Evolutionary conservation across 2,113 vertebrate species (phyloP), one percentile per base, ranked within the genome.

Genomic region (human (Homo sapiens)): DNA sequence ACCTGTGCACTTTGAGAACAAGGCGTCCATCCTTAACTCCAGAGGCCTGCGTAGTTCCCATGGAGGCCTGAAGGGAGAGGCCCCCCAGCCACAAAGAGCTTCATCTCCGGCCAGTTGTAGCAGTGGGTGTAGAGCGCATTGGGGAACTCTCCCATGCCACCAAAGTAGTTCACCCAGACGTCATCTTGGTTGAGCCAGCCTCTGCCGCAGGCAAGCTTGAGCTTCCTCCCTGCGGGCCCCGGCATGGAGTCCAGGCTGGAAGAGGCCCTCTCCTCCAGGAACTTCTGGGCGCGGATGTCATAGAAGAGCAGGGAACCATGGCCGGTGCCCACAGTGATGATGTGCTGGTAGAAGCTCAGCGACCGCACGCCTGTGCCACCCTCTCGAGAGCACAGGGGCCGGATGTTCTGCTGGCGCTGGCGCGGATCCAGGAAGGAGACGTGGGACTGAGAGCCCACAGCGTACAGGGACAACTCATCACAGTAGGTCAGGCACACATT

Each of bases 91-190:
- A 99, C 99, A 14, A 99, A 99, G 84, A 99, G 99, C 98, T 99
- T 99, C 87, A 99, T 99, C 98, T 99, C 99, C 0, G 99, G 99
- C 89, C 99, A 99, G 97, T 99, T 99, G n/a, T 99, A 99, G 98
- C 99, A 99, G 99, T 99, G 99, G 8, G 99, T 99, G 98, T 99
- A 99, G 98, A 99, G 99, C 1, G 99, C 99, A 12, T 99, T 99
- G 78, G 99, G 99, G 98, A 99, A 99, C 94, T 98, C 99, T 96
- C 98, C 98, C 89, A 99, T 98, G 81, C 99, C 99, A 5, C 99
- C 99, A 96, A 99, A 99, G 97, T 99, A 99, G 98, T 99, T 99
- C 98, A 99, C 98, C 99, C 99, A 99, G 12, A 99, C 99, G 96
- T 99, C 99, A 40, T 99, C 99, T 11, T 99, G 99, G 98, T 99